Evolutionary conservation across 2,888 invertebrate genomes (phyloP), one percentile per base, ranked within the genome.

Genomic region (Rugalucina vietnamica): DNA sequence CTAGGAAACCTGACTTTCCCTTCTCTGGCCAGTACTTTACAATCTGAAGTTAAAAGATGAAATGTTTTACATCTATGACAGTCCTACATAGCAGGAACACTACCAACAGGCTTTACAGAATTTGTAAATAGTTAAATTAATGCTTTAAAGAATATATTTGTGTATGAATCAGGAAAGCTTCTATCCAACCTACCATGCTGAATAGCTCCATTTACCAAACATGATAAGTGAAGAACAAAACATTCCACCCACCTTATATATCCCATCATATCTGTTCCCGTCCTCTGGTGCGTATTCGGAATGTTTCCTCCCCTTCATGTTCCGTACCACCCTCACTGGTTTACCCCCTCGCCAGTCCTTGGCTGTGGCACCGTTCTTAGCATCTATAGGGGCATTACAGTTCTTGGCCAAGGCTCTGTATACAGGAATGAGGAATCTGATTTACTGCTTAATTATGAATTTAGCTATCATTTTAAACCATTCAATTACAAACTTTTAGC

Each of bases 21-120:
- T 96, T 96, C 93, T 97, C 97, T 0, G 97, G 97, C 95, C 97
- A 97, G 93, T 98, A 98, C 91, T 97, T 97, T 0, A 97, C 97
- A 0, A 98, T 97, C 95, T 95, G 87, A 12, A 39, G 27, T 10
- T 60, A 43, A 43, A 12, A 8, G 18, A 43, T n/a, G n/a, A n/a
- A n/a, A n/a, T n/a, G n/a, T n/a, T n/a, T n/a, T n/a, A n/a, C n/a
- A n/a, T n/a, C n/a, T n/a, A n/a, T n/a, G n/a, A n/a, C n/a, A n/a
- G n/a, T n/a, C n/a, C n/a, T n/a, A n/a, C n/a, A n/a, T n/a, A n/a
- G n/a, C n/a, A n/a, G n/a, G n/a, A n/a, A n/a, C n/a, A n/a, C n/a
- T n/a, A n/a, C n/a, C n/a, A n/a, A n/a, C n/a, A n/a, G n/a, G n/a
- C n/a, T n/a, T n/a, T n/a, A n/a, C n/a, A n/a, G n/a, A n/a, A n/a